These are phyloP conservation scores for Gari tellinella DNA, from an alignment of 2,888 invertebrate genomes.

Conservation along the genomic window DNA sequence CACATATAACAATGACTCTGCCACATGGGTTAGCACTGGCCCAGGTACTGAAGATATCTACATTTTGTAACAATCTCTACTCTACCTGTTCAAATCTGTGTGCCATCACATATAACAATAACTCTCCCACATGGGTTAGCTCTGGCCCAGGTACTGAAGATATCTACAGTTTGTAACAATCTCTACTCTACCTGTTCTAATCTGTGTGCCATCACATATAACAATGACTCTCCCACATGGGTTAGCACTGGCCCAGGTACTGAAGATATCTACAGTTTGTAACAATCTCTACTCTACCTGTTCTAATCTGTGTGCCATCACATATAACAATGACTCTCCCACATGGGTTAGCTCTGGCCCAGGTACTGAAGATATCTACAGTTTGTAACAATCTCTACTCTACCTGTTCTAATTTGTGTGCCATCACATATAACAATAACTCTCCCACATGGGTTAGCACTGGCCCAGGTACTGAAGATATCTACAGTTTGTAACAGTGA, in stretches of 20 bases:
- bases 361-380: constrained; percentile 35
- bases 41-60: constrained; percentile 50
- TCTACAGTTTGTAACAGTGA: constrained; percentile 17
- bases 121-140: constrained; percentile 61
- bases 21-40: constrained; percentile 51
- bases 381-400: not conserved
- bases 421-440: constrained; percentile 67
- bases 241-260: constrained; percentile 47
- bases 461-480: constrained; percentile 47
- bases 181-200: constrained; percentile 64
- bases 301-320: constrained; percentile 60
- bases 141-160: constrained; percentile 47
- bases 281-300: no score
- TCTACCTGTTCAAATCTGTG: constrained; percentile 59
- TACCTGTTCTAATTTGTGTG: constrained; percentile 58
- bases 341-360: constrained; percentile 51
- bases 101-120: constrained; percentile 64
- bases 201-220: constrained; percentile 61
- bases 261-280: constrained; percentile 31
- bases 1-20: constrained; percentile 62
- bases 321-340: constrained; percentile 63
- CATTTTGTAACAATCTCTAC: no score
- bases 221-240: constrained; percentile 63
- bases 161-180: no score
- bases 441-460: constrained; percentile 57